Conservation (phyloP, 2,113 vertebrate species). For the Tenrec ecaudatus region DNA sequence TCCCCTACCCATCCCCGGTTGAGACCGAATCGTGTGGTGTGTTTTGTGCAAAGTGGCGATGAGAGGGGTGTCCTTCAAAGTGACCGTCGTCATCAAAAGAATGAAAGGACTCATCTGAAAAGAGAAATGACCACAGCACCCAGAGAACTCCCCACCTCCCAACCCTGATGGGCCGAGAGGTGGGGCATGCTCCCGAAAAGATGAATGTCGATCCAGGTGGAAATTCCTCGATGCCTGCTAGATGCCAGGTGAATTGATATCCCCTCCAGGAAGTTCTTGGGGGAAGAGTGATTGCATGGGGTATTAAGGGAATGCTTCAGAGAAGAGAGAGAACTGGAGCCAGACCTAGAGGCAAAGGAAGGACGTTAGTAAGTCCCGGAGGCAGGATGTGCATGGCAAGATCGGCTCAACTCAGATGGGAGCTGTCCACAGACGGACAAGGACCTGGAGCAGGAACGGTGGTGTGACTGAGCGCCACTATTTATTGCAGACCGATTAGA, state of each 20-base stretch:
- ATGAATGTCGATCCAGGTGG: neutral
- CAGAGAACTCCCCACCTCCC: neutral
- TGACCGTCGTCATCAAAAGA: neutral
- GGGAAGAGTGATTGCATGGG: neutral
- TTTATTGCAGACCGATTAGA: neutral
- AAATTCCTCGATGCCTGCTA: neutral
- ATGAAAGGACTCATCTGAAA: neutral
- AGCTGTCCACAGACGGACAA: neutral
- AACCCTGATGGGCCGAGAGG: fast-evolving
- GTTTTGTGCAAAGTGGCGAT: neutral
- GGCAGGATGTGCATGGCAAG: fast-evolving
- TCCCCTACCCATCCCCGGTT: neutral
- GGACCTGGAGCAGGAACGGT: neutral
- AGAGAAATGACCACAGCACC: neutral
- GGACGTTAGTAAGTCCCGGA: neutral
- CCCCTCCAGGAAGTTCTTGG: neutral
- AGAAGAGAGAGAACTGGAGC: neutral
- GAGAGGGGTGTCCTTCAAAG: neutral
- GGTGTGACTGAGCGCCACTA: fast-evolving
- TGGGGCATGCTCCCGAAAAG: neutral
- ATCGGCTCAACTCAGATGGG: too few relatives aligned
- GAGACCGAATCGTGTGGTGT: neutral
- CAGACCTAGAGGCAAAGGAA: slow-evolving; percentile 5
- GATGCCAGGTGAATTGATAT: neutral
- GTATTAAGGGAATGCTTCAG: neutral